These are phyloP conservation scores for Aplysina aerophoba DNA, from an alignment of 37 sponge, comb jelly and placozoan species.

Conservation along the genomic window DNA sequence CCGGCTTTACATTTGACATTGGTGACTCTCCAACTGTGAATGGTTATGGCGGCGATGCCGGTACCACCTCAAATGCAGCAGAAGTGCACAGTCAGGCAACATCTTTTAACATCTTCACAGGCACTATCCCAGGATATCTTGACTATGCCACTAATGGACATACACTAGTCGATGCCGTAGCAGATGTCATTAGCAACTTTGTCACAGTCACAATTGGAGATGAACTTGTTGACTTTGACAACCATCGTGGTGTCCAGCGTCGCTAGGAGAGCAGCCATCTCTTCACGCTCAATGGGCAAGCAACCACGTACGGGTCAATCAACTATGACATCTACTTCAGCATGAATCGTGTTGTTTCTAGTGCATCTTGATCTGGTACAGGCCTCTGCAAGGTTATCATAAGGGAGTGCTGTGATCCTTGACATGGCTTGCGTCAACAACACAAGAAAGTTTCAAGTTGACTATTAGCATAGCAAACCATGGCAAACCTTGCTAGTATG, in stretches of 20 bases:
- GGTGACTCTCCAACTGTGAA: slow-evolving; percentile 13
- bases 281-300: slow-evolving; percentile 33
- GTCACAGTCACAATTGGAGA: slow-evolving; percentile 41
- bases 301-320: slow-evolving; percentile 19
- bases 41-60: slow-evolving; percentile 39
- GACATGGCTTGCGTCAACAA: no score
- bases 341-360: slow-evolving; percentile 34
- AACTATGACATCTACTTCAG: slow-evolving; percentile 28
- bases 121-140: slow-evolving; percentile 26
- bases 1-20: slow-evolving; percentile 30
- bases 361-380: neutral
- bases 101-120: neutral
- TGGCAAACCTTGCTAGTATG: no score
- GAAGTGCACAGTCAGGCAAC: slow-evolving; percentile 20
- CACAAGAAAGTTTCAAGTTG: no score
- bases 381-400: no score
- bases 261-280: slow-evolving; percentile 20
- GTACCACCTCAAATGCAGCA: slow-evolving; percentile 41
- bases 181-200: slow-evolving; percentile 10
- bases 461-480: no score
- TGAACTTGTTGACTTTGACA: slow-evolving; percentile 38
- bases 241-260: slow-evolving; percentile 27
- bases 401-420: no score
- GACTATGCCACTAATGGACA: slow-evolving; percentile 5
- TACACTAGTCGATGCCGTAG: neutral